Percentiles rank a stretch among this genome's conserved stretches.
phyloP scores from a whole-genome alignment of 2,797 vertebrate species.

The Enoplosus armatus region DNA sequence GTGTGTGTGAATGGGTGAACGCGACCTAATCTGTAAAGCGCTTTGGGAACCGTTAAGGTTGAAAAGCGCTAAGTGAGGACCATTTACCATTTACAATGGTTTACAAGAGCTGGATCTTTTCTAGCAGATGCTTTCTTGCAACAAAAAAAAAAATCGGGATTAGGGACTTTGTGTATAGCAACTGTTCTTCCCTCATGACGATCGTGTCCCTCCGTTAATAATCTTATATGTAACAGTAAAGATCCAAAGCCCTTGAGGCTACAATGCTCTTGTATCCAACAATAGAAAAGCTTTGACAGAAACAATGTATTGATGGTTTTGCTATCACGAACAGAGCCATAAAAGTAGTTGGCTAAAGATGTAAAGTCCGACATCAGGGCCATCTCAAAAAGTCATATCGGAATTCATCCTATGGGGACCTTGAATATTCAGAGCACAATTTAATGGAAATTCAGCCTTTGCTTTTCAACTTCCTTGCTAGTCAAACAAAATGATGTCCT shows the following conservation, averaged over 20 bases:
- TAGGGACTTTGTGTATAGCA: neutral
- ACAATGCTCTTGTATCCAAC: neutral
- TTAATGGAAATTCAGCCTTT: neutral
- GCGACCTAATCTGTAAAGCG: too few relatives aligned
- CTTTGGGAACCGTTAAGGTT: too few relatives aligned
- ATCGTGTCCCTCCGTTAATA: neutral
- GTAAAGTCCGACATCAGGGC: neutral
- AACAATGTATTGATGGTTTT: neutral
- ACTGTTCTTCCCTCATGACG: neutral
- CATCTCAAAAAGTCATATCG: neutral
- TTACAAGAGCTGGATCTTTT: neutral
- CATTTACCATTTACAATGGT: neutral
- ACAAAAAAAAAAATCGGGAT: too few relatives aligned
- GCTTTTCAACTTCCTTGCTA: neutral
- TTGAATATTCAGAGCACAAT: neutral
- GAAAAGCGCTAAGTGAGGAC: too few relatives aligned
- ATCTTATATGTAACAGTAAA: neutral
- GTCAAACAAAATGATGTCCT: neutral
- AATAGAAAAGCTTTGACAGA: neutral
- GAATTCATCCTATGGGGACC: neutral
- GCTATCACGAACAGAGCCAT: neutral
- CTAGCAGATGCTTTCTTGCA: neutral
- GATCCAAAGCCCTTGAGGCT: neutral
- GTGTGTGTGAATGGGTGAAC: too few relatives aligned
- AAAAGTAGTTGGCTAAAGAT: neutral